phyloP scores from a whole-genome alignment of 1,140 invertebrate species.

The Triops longicaudatus region DNA sequence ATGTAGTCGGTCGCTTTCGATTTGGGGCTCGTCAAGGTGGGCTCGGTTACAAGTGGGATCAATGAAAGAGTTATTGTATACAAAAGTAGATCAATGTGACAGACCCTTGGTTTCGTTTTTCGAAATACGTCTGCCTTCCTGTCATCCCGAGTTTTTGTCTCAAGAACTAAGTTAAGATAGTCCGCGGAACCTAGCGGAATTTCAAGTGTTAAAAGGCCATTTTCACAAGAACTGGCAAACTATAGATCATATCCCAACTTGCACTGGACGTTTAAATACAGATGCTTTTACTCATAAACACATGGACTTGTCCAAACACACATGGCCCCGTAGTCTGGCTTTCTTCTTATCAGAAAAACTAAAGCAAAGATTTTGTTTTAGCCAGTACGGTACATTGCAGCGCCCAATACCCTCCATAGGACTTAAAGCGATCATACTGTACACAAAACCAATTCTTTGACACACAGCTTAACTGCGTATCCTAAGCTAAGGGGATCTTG shows the following conservation, averaged over 20 bases:
- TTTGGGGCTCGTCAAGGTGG: slow-evolving; percentile 6
- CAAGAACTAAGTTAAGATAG: neutral
- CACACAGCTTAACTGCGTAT: neutral
- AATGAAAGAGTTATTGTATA: neutral
- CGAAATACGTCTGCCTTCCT: too few species aligned
- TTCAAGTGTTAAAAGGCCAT: neutral
- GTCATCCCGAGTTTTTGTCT: too few species aligned
- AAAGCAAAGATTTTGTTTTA: neutral
- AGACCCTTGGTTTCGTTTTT: neutral
- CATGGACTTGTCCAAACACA: slow-evolving; percentile 9
- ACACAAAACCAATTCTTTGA: too few species aligned
- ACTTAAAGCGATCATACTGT: too few species aligned
- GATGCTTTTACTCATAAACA: neutral
- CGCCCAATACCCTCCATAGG: too few species aligned
- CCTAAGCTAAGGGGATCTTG: neutral
- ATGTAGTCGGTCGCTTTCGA: neutral
- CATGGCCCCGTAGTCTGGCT: slow-evolving; percentile 13
- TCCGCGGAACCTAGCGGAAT: neutral
- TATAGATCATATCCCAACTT: neutral
- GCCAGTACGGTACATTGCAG: too few species aligned
- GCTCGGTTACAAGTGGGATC: slow-evolving; percentile 5
- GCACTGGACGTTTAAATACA: slow-evolving; percentile 15
- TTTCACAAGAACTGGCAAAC: neutral
- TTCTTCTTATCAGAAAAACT: neutral
- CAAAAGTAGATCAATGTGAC: neutral